Percentiles rank a stretch among this genome's conserved stretches.
Conservation (phyloP, 2,797 vertebrate species). For the Enteromius radiatus region DNA sequence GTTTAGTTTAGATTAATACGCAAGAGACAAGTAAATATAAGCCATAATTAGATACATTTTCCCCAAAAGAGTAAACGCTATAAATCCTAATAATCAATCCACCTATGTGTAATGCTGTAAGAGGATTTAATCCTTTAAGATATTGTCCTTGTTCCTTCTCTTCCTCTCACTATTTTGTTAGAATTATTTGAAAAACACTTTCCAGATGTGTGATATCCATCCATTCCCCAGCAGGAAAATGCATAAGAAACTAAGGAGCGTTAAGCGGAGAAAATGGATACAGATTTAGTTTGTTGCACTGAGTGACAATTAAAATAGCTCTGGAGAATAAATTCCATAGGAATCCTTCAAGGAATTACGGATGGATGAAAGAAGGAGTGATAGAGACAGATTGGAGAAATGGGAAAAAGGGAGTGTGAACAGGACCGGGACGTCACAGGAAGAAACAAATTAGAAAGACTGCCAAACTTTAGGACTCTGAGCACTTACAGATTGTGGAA, state of each 20-base stretch:
- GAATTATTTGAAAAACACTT: conserved; percentile 61
- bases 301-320: conserved; percentile 6
- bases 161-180: conserved; percentile 10
- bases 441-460: conserved; percentile 40
- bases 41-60: not conserved
- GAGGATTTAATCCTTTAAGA: not conserved
- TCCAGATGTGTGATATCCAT: conserved; percentile 62
- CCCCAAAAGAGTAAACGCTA: not conserved
- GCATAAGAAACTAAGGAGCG: not conserved
- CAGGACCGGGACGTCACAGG: conserved; percentile 18
- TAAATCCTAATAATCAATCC: not conserved
- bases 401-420: not conserved
- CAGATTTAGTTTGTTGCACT: not conserved
- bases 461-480: conserved; percentile 10
- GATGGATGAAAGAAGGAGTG: not conserved
- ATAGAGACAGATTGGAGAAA: conserved; percentile 15
- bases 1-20: not conserved
- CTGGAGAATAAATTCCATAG: conserved; percentile 3
- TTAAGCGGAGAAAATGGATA: conserved; percentile 10
- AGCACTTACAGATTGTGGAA: conserved; percentile 18
- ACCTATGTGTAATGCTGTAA: not conserved
- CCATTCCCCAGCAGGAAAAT: conserved; percentile 10
- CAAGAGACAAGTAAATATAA: not conserved
- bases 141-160: conserved; percentile 12
- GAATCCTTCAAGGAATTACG: conserved; percentile 22